Percentiles rank a stretch among this genome's conserved stretches.
Evolutionary conservation across 2,888 invertebrate genomes (phyloP).

Genomic region (Agonopterix alstromeriana): DNA sequence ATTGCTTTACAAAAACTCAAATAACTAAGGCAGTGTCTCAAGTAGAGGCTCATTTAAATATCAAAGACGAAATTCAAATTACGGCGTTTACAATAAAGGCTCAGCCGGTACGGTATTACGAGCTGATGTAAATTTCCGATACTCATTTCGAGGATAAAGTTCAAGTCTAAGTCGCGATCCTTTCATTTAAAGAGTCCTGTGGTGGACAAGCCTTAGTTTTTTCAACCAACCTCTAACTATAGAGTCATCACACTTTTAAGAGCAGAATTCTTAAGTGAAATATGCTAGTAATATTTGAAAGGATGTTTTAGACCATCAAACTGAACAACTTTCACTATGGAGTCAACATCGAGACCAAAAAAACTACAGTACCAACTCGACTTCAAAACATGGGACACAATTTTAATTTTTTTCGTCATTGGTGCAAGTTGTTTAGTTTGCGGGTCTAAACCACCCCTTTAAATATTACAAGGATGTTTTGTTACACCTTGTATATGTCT

Average conservation of each 20-base stretch:
- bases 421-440: too few relatives aligned
- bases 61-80: slow-evolving; percentile 77
- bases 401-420: too few relatives aligned
- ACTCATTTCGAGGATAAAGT: slow-evolving; percentile 72
- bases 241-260: too few relatives aligned
- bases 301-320: too few relatives aligned
- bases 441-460: too few relatives aligned
- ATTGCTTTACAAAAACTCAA: slow-evolving; percentile 77
- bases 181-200: slow-evolving; percentile 28
- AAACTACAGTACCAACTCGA: too few relatives aligned
- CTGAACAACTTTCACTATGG: too few relatives aligned
- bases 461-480: too few relatives aligned
- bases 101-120: slow-evolving; percentile 71
- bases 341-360: too few relatives aligned
- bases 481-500: neutral
- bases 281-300: too few relatives aligned
- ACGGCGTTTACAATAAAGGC: slow-evolving; percentile 75
- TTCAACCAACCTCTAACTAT: too few relatives aligned
- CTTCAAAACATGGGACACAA: neutral
- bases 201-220: slow-evolving; percentile 1
- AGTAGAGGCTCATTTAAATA: slow-evolving; percentile 75
- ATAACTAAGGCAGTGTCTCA: slow-evolving; percentile 77
- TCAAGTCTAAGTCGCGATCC: slow-evolving; percentile 58
- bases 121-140: slow-evolving; percentile 75
- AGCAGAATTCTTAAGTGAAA: too few relatives aligned